A percentile compares a stretch with the other conserved stretches of the same genome.
Conservation (phyloP, 1,140 invertebrate species). For the Monomorium pharaonis region DNA sequence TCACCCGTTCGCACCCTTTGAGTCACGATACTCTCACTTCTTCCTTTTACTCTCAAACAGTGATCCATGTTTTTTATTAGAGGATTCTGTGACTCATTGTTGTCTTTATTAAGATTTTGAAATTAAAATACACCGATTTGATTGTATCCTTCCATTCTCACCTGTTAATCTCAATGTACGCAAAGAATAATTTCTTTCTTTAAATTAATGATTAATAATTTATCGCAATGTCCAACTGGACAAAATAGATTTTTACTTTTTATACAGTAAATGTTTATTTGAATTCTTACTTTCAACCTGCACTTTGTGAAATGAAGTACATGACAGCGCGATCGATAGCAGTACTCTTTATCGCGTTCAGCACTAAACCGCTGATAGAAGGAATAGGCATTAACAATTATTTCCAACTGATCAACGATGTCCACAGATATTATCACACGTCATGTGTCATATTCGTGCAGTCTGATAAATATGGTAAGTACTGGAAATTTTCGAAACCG, state of each 20-base stretch:
- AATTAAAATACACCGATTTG: background rate
- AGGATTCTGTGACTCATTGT: too few species aligned
- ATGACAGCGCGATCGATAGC: background rate
- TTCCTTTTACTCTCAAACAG: too few species aligned
- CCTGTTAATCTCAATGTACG: background rate
- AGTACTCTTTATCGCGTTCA: background rate
- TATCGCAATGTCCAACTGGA: background rate
- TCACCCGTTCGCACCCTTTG: too few species aligned
- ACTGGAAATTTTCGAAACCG: background rate
- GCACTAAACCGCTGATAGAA: background rate
- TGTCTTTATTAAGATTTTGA: too few species aligned
- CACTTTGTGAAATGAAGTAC: background rate
- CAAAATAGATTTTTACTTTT: background rate
- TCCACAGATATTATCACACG: conserved; percentile 62
- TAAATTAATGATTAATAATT: background rate
- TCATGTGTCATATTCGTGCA: conserved; percentile 57
- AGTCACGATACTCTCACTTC: too few species aligned
- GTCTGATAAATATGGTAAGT: conserved; percentile 47
- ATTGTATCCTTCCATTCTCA: background rate
- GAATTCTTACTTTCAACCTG: background rate
- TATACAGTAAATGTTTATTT: background rate
- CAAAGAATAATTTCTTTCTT: background rate
- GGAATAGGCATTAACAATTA: conserved; percentile 38
- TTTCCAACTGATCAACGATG: conserved; percentile 53
- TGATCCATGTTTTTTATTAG: too few species aligned